Base-by-base conservation (phyloP, 2,888 invertebrate genomes). In the Netelia virgata region DNA sequence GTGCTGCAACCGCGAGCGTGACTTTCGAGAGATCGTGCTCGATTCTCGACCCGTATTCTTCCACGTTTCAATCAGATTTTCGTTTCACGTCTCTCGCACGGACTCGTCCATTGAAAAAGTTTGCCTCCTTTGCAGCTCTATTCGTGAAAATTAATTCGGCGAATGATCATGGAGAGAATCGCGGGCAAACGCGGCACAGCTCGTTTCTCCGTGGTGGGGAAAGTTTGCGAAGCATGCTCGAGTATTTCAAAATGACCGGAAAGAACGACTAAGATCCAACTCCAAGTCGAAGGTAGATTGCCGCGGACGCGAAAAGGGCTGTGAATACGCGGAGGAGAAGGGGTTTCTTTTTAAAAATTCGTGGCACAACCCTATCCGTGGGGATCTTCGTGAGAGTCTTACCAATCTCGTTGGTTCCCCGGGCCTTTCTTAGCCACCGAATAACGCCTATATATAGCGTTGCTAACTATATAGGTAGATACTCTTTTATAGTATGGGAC, bases 351-450 rank as follows among this genome's bases (percentile, higher is more conserved):
- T 64, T 64, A 55, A 36, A 61, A 77, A 82, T 78, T 83, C 83
- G 74, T 70, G 28, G 63, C 73, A 69, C 61, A 64, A 55, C 74
- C 69, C 47, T 11, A 10, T 64, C 69, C 70, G 70, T 75, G 72
- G 68, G 64, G 70, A 53, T 66, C 72, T 79, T 66, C 83, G 79
- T 79, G 83, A 80, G 75, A 66, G 63, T 75, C 79, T 79, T 83
- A 83, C 70, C 79, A 83, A 83, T 83, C 61, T 72, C 79, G 47
- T 57, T 57, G 41, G n/a, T 41, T 53, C 57, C 11, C 55, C 55
- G 9, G 41, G 43, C 64, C 66, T 61, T n/a, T 50, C 74, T 75
- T 36, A 36, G 36, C 36, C 36, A 6, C 36, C 1, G 6, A 36
- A 36, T 36, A 6, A 36, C 36, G 36, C 36, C 36, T 36, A 36